These are phyloP conservation scores for Apolygus lucorum DNA, from an alignment of 1,140 invertebrate species.

Conservation along the genomic window DNA sequence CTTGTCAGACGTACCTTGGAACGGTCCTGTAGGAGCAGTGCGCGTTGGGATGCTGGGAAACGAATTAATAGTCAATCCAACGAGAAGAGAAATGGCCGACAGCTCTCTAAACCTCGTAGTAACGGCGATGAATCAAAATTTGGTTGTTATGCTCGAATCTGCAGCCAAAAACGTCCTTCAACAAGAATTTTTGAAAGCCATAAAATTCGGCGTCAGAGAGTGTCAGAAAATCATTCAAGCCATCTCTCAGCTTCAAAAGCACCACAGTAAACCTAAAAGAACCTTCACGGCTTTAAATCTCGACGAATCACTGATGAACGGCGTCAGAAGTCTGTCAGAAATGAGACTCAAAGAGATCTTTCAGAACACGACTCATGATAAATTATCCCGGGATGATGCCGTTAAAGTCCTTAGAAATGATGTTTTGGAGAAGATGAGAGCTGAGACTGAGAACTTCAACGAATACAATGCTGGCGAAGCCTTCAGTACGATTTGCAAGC, in stretches of 20 bases:
- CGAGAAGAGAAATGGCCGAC: constrained; percentile 62
- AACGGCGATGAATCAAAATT: constrained; percentile 62
- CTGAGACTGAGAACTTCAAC: constrained; percentile 40
- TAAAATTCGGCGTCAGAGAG: constrained; percentile 73
- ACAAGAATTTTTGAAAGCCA: constrained; percentile 73
- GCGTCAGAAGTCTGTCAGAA: constrained; percentile 52
- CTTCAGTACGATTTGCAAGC: constrained; percentile 47
- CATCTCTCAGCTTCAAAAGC: constrained; percentile 62
- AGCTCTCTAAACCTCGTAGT: constrained; percentile 81
- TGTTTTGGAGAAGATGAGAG: constrained; percentile 60
- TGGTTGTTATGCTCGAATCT: constrained; percentile 84
- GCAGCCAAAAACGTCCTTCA: constrained; percentile 66
- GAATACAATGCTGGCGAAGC: constrained; percentile 27
- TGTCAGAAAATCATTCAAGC: constrained; percentile 63
- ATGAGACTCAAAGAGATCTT: constrained; percentile 69
- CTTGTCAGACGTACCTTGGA: constrained; percentile 94
- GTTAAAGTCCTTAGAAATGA: constrained; percentile 58
- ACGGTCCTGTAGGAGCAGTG: constrained; percentile 89
- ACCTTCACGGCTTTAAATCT: constrained; percentile 41
- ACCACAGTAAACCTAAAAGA: constrained; percentile 65
- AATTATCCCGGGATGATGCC: constrained; percentile 67
- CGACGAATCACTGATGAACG: constrained; percentile 41
- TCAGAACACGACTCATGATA: constrained; percentile 64
- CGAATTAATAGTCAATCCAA: constrained; percentile 80
- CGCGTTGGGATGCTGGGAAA: constrained; percentile 71